phyloP scores from a whole-genome alignment of 2,888 invertebrate species.

The Pyrrhosoma nymphula region DNA sequence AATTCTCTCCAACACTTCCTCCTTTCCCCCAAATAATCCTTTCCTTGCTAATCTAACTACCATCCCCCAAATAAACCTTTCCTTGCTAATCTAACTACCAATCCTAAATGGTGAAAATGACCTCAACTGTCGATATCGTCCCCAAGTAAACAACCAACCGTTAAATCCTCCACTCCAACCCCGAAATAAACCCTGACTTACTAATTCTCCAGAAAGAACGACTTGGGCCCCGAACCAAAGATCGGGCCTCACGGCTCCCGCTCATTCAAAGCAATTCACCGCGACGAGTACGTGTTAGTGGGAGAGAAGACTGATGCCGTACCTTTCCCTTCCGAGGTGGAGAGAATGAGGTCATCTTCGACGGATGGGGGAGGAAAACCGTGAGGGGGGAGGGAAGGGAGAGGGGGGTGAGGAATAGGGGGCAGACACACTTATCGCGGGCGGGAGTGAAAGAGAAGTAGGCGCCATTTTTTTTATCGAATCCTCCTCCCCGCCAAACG shows the following conservation, averaged over 20 bases:
- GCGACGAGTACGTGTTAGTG: not conserved
- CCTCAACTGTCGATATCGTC: too few relatives aligned
- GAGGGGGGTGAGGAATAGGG: not conserved
- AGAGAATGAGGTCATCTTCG: constrained; percentile 29
- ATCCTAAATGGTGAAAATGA: too few relatives aligned
- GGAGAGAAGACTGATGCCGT: not conserved
- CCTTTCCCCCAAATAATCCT: too few relatives aligned
- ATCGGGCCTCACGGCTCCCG: not conserved
- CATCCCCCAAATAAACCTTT: too few relatives aligned
- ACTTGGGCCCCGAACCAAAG: not conserved
- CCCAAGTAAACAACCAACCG: too few relatives aligned
- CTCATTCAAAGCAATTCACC: not conserved
- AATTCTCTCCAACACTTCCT: too few relatives aligned
- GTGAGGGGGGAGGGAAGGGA: not conserved
- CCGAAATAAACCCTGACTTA: too few relatives aligned
- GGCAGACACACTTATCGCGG: constrained; percentile 16
- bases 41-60: too few relatives aligned
- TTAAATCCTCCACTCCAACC: too few relatives aligned
- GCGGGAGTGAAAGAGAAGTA: not conserved
- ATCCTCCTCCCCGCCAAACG: not conserved
- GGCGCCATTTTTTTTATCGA: not conserved
- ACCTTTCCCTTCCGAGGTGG: constrained; percentile 22
- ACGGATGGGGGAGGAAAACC: not conserved
- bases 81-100: too few relatives aligned
- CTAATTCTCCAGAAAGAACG: not conserved